phyloP scores from a whole-genome alignment of 1,140 invertebrate species.

The Tenebrio molitor region DNA sequence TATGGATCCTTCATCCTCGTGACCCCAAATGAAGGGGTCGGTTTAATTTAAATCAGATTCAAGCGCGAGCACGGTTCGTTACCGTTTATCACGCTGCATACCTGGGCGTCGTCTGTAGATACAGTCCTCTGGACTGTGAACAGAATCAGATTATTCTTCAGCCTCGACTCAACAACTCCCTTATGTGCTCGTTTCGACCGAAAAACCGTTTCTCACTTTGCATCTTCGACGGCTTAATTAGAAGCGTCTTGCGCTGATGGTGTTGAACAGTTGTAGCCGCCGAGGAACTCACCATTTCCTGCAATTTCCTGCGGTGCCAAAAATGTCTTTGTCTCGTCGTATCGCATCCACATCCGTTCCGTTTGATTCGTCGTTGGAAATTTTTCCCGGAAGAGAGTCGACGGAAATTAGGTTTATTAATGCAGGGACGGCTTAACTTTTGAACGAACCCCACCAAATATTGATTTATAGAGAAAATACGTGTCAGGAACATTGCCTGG shows the following conservation, averaged over 20 bases:
- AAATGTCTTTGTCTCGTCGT: no score
- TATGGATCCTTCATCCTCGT: constrained; percentile 45
- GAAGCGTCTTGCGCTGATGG: no score
- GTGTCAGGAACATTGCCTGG: constrained; percentile 26
- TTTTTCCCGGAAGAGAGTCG: constrained; percentile 25
- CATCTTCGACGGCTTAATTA: no score
- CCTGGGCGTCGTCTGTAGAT: constrained; percentile 18
- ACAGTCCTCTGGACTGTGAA: no score
- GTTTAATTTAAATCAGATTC: constrained; percentile 50
- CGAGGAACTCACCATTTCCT: no score
- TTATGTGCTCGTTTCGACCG: no score
- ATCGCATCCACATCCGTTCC: no score
- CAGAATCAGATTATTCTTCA: no score
- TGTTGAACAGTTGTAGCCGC: no score
- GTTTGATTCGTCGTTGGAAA: background rate
- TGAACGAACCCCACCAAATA: constrained; percentile 19
- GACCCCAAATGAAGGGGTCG: constrained; percentile 49
- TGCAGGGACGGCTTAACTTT: constrained; percentile 32
- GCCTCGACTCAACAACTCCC: no score
- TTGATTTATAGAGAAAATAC: constrained; percentile 37
- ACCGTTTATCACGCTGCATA: constrained; percentile 41
- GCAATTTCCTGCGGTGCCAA: no score
- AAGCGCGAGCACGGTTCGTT: constrained; percentile 20
- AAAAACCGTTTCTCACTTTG: no score
- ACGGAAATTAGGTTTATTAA: constrained; percentile 16